These are phyloP conservation scores for Chaetura pelagica DNA, from an alignment of 2,113 vertebrate genomes.

Conservation along the genomic window DNA sequence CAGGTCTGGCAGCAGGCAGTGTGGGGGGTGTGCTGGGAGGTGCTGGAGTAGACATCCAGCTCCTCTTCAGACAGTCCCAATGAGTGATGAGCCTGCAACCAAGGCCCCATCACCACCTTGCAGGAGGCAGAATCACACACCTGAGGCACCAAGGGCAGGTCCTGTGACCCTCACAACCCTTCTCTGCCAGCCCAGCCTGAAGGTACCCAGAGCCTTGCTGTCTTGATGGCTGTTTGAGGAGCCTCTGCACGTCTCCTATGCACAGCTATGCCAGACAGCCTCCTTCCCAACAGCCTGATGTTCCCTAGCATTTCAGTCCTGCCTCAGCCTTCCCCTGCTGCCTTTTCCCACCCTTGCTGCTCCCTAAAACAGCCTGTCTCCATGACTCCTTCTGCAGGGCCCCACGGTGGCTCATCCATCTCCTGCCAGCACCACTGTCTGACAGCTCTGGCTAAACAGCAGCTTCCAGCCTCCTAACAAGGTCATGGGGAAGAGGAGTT, in stretches of 20 bases:
- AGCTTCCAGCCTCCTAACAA: constrained; percentile 6
- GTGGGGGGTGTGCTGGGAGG: neutral
- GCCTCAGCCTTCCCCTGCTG: neutral
- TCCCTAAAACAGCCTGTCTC: neutral
- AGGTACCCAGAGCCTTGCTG: neutral
- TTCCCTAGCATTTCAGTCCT: neutral
- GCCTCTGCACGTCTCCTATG: neutral
- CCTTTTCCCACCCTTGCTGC: neutral
- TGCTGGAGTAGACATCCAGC: neutral
- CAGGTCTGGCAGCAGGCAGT: neutral
- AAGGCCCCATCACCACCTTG: neutral
- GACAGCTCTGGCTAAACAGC: constrained; percentile 21
- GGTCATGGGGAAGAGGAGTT: neutral
- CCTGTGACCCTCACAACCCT: neutral
- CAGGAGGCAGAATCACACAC: neutral
- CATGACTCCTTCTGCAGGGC: neutral
- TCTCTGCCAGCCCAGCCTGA: neutral
- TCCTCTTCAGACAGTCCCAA: neutral
- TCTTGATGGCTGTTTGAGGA: neutral
- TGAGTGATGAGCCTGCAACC: too few species aligned
- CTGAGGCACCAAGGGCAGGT: neutral
- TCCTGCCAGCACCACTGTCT: neutral
- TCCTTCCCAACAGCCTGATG: neutral
- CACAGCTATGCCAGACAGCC: neutral
- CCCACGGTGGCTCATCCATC: neutral